These are phyloP conservation scores for Dryobotodes eremita DNA, from an alignment of 2,888 invertebrate genomes.

Conservation along the genomic window DNA sequence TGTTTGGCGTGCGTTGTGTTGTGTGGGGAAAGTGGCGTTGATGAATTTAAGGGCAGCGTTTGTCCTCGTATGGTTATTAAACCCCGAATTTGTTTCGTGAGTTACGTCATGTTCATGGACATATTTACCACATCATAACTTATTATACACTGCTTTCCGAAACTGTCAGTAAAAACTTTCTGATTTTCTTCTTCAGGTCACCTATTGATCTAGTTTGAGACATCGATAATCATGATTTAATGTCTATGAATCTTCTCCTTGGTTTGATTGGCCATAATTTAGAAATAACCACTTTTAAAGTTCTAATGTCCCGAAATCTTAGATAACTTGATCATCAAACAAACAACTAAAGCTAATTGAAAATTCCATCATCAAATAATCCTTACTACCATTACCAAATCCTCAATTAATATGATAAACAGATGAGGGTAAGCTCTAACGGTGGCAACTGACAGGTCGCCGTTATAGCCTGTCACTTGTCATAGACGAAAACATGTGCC, in stretches of 20 bases:
- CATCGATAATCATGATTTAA: not conserved
- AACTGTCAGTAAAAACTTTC: not conserved
- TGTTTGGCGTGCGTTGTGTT: conserved; percentile 18
- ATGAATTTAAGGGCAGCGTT: conserved; percentile 11
- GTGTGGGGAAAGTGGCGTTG: conserved; percentile 29
- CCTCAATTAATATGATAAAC: conserved; percentile 48
- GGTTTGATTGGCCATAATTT: not conserved
- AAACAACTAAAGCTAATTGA: not conserved
- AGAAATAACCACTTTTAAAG: not conserved
- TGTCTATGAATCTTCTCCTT: not conserved
- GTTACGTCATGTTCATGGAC: conserved; percentile 14
- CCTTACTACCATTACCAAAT: conserved; percentile 8
- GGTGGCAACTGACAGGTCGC: conserved; percentile 61
- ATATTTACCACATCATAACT: not conserved
- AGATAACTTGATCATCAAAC: not conserved
- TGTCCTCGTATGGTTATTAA: conserved; percentile 30
- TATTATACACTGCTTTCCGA: not conserved
- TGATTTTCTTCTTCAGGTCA: not conserved
- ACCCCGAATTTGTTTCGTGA: not conserved
- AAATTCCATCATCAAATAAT: conserved; percentile 6
- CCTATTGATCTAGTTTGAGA: not conserved
- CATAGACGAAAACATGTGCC: conserved; percentile 37
- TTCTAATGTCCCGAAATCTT: not conserved
- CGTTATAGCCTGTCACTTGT: conserved; percentile 69
- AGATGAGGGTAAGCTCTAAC: conserved; percentile 49